Percentiles rank a stretch among this genome's conserved stretches.
These are phyloP conservation scores for Orycteropus afer DNA, from an alignment of 2,113 vertebrate species.

Conservation along the genomic window DNA sequence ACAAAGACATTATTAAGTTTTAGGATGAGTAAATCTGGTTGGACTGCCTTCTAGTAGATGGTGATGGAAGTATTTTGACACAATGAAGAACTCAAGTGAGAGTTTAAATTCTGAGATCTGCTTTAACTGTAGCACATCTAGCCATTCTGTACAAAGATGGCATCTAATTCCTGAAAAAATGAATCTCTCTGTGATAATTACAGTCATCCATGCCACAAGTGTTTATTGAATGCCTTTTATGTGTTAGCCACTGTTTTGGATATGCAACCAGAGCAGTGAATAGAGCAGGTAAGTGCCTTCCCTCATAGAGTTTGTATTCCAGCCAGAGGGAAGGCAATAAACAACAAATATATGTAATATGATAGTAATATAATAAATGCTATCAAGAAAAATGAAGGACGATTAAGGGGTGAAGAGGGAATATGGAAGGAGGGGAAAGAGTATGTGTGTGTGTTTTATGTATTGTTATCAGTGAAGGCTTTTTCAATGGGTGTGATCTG, in stretches of 20 bases:
- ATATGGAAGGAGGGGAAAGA: not conserved
- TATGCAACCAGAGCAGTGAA: not conserved
- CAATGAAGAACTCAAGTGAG: not conserved
- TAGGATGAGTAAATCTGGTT: not conserved
- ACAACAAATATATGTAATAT: not conserved
- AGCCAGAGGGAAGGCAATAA: not conserved
- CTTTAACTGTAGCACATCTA: not conserved
- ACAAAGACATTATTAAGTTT: not conserved
- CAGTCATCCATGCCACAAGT: not conserved
- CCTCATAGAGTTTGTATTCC: not conserved
- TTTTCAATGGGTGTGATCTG: not conserved
- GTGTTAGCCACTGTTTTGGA: not conserved
- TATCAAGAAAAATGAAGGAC: not conserved
- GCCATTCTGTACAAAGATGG: not conserved
- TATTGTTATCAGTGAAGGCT: not conserved
- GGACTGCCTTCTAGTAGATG: not conserved
- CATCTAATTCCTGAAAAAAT: not conserved
- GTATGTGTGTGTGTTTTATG: too few relatives aligned
- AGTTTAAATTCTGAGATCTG: not conserved
- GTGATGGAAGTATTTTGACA: not conserved
- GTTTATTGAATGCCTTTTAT: not conserved
- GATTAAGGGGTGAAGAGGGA: not conserved
- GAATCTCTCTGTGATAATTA: not conserved
- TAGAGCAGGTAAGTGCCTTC: not conserved
- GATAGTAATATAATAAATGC: not conserved